phyloP scores from a whole-genome alignment of 1,140 invertebrate species.

The Scaptomyza hsui region DNA sequence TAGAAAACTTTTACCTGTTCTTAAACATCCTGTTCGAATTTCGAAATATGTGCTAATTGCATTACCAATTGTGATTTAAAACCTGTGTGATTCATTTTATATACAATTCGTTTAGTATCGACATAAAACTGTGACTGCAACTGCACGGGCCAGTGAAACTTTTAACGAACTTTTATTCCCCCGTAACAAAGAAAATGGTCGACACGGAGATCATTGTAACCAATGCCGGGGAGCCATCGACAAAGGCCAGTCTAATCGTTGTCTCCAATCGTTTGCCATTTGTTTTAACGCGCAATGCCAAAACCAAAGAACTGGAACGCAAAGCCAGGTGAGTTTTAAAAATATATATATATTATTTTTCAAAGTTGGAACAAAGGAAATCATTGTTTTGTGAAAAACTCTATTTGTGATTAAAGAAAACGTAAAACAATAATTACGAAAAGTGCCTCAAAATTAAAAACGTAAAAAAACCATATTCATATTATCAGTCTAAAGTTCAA shows the following conservation, averaged over 20 bases:
- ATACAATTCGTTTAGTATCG: neutral
- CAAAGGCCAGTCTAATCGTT: constrained; percentile 91
- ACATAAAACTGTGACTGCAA: neutral
- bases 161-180: neutral
- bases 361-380: neutral
- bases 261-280: constrained; percentile 95
- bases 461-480: no score
- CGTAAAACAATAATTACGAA: no score
- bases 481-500: no score
- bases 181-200: constrained; percentile 47
- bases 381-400: no score
- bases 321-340: constrained; percentile 90
- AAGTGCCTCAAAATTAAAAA: no score
- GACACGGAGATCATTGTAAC: constrained; percentile 83
- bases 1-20: neutral
- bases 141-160: neutral
- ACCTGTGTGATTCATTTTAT: constrained; percentile 14
- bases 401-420: neutral
- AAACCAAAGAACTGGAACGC: constrained; percentile 89
- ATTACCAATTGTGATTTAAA: constrained; percentile 11
- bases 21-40: constrained; percentile 3
- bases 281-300: constrained; percentile 90
- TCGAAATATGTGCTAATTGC: constrained; percentile 9
- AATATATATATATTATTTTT: neutral
- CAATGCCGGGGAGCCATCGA: constrained; percentile 67